These are phyloP conservation scores for Aurelia aurita complex sp. Pacific DNA, from an alignment of 30 jellyfish, hydroid and myxozoan genomes.

Conservation along the genomic window DNA sequence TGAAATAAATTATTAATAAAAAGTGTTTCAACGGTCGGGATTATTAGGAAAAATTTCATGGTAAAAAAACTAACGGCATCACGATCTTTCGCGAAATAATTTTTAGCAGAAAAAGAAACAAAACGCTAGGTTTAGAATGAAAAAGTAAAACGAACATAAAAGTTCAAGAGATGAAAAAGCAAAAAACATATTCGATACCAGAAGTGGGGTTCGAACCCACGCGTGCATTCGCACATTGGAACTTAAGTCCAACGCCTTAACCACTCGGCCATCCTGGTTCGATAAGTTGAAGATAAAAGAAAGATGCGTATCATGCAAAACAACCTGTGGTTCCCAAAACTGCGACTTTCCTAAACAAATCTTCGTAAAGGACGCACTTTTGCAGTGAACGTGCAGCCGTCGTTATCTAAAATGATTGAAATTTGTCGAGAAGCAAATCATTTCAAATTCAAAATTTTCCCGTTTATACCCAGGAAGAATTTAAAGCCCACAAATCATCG, in stretches of 20 bases:
- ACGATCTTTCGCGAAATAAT: background rate
- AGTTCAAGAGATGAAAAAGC: background rate
- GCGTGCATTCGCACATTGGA: slow-evolving; percentile 97
- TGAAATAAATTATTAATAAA: too few relatives aligned
- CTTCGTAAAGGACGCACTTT: too few relatives aligned
- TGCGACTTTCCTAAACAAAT: too few relatives aligned
- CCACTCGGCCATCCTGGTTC: slow-evolving; percentile 98
- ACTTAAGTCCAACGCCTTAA: slow-evolving; percentile 96
- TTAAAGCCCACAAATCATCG: too few relatives aligned
- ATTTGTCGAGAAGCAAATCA: too few relatives aligned
- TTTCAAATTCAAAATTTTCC: too few relatives aligned
- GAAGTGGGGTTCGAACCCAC: slow-evolving; percentile 99
- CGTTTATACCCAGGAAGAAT: too few relatives aligned
- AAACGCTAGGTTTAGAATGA: background rate
- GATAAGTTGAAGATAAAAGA: background rate
- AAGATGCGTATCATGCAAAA: too few relatives aligned
- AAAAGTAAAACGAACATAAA: slow-evolving; percentile 1
- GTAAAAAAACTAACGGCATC: background rate
- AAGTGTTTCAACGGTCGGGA: too few relatives aligned
- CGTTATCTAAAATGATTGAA: too few relatives aligned
- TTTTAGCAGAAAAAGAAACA: background rate
- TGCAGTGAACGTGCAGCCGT: too few relatives aligned
- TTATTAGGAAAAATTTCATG: background rate
- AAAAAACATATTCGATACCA: slow-evolving; percentile 39
- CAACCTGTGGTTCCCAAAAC: background rate